Evolutionary conservation across 2,888 invertebrate genomes (phyloP).

Genomic region (Drosophila nr. medialis): DNA sequence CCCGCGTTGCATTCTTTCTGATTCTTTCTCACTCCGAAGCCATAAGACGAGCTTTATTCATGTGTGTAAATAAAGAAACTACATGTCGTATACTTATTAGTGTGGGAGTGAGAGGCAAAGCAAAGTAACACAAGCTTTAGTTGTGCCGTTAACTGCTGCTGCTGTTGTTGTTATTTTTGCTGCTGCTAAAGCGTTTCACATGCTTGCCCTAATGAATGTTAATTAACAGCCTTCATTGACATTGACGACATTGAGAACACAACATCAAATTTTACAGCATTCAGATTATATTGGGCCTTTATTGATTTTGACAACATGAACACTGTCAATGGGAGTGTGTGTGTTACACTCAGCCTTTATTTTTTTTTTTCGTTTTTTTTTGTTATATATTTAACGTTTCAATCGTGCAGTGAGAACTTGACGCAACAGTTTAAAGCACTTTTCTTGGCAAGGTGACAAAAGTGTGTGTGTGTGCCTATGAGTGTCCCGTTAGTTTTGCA

Average conservation of each 20-base stretch:
- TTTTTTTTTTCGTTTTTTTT: conserved; percentile 13
- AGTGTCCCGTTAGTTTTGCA: conserved; percentile 49
- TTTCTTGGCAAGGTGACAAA: conserved; percentile 69
- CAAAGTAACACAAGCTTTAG: conserved; percentile 28
- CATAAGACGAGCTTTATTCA: conserved; percentile 24
- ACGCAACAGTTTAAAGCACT: conserved; percentile 70
- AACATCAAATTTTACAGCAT: conserved; percentile 1
- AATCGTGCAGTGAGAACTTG: conserved; percentile 31
- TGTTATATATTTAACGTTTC: conserved; percentile 22
- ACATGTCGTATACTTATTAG: conserved; percentile 27
- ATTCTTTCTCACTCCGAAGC: conserved; percentile 7
- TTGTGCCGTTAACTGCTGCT: conserved; percentile 33
- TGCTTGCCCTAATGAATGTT: conserved; percentile 45
- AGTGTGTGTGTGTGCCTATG: conserved; percentile 19
- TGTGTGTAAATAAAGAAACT: conserved; percentile 37
- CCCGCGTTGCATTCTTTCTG: conserved; percentile 14
- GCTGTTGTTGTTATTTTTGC: conserved; percentile 18
- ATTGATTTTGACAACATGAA: conserved; percentile 64
- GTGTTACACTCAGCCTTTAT: conserved; percentile 8
- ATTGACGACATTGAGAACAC: conserved; percentile 28
- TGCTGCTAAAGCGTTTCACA: conserved; percentile 27
- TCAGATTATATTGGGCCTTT: conserved; percentile 51
- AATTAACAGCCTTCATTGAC: conserved; percentile 48
- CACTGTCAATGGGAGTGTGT: conserved; percentile 15
- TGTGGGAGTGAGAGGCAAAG: conserved; percentile 9